These are phyloP conservation scores for Cryptus viduatorius DNA, from an alignment of 2,888 invertebrate genomes.

Conservation along the genomic window DNA sequence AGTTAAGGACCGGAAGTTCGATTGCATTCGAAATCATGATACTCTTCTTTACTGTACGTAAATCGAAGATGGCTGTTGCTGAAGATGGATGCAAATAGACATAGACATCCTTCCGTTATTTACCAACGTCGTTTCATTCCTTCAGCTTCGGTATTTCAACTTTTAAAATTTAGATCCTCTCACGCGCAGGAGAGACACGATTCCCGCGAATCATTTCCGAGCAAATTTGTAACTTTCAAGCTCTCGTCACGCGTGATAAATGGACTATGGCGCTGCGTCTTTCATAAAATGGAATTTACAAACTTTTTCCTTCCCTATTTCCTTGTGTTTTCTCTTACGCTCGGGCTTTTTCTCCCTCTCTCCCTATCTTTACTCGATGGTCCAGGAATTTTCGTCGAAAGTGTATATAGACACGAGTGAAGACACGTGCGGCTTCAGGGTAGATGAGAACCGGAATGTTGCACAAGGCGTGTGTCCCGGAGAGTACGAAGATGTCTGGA, in stretches of 20 bases:
- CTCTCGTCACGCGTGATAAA: background rate
- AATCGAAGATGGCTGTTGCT: too few species aligned
- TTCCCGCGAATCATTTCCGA: background rate
- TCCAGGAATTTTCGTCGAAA: slow-evolving; percentile 27
- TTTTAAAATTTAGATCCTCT: too few species aligned
- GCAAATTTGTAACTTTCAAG: background rate
- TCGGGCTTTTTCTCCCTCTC: background rate
- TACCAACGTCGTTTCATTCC: too few species aligned
- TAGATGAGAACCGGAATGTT: slow-evolving; percentile 35
- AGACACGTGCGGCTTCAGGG: background rate
- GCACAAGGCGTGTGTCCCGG: slow-evolving; percentile 8
- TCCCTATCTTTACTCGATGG: background rate
- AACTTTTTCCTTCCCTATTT: slow-evolving; percentile 2
- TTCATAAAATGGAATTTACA: slow-evolving; percentile 16
- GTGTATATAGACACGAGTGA: background rate
- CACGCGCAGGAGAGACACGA: background rate
- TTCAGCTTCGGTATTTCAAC: too few species aligned
- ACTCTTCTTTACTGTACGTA: too few species aligned
- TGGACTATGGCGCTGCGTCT: background rate
- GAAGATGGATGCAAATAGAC: too few species aligned
- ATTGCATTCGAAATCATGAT: too few species aligned
- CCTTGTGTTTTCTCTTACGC: background rate
- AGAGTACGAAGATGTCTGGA: slow-evolving; percentile 15
- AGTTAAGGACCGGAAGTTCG: too few species aligned
- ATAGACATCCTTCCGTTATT: too few species aligned